Percentiles rank a stretch among this genome's conserved stretches.
phyloP scores from a whole-genome alignment of 2,797 vertebrate genomes.

The Sebastes kiyomatsui region DNA sequence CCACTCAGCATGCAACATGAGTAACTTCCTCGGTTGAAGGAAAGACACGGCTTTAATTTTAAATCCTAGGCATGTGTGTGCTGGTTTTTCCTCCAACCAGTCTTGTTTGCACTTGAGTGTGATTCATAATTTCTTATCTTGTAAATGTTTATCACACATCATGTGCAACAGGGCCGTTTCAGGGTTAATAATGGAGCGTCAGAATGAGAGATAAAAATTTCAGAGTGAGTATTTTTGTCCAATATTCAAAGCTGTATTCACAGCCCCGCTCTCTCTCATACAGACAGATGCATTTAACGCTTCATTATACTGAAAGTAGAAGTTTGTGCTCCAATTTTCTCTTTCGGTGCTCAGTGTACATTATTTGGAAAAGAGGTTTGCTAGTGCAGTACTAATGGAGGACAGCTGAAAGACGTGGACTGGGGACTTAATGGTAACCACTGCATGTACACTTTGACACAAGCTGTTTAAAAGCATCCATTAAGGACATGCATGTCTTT shows the following conservation, averaged over 20 bases:
- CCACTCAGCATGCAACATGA: constrained; percentile 61
- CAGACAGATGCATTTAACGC: background rate
- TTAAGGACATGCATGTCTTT: background rate
- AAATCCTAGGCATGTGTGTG: constrained; percentile 16
- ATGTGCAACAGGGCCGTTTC: background rate
- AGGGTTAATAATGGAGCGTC: constrained; percentile 4
- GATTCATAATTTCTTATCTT: constrained; percentile 13
- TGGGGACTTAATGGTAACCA: constrained; percentile 7
- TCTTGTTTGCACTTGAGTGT: background rate
- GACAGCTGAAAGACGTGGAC: background rate
- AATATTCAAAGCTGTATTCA: background rate
- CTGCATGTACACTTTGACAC: constrained; percentile 1
- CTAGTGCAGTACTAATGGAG: constrained; percentile 5
- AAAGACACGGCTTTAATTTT: constrained; percentile 47
- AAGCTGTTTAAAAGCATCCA: constrained; percentile 33
- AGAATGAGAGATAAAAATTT: background rate
- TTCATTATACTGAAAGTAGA: constrained; percentile 5
- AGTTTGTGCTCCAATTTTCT: background rate
- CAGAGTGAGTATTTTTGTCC: background rate
- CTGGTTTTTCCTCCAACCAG: background rate
- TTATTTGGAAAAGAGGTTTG: background rate
- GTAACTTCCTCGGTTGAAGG: constrained; percentile 50
- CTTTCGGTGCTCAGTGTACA: background rate
- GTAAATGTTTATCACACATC: constrained; percentile 2
- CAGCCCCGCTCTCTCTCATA: background rate